Percentiles rank a stretch among this genome's conserved stretches.
Evolutionary conservation across 2,797 vertebrate genomes (phyloP).

Genomic region (Semaprochilodus insignis): DNA sequence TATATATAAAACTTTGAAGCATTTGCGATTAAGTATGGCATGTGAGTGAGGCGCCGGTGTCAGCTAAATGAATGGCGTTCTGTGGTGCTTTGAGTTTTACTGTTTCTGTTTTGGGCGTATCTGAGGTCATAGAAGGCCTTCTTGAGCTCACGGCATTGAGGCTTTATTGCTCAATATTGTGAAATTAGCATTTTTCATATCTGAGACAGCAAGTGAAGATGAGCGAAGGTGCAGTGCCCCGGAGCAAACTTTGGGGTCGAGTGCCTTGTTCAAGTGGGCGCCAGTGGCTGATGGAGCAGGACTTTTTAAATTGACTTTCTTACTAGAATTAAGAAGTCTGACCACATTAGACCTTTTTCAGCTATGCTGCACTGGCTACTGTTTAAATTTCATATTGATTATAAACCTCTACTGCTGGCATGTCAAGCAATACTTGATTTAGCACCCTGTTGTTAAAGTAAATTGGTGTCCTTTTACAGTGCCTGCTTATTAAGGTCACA

Average conservation of each 20-base stretch:
- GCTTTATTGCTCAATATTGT: conserved; percentile 21
- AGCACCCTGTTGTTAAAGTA: background rate
- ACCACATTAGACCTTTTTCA: background rate
- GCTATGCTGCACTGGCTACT: background rate
- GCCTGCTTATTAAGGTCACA: too few species aligned
- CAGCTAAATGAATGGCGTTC: background rate
- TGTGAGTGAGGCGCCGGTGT: too few species aligned
- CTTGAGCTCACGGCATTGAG: background rate
- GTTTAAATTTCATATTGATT: background rate
- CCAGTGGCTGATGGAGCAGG: background rate
- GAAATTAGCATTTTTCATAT: conserved; percentile 32
- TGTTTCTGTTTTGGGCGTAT: background rate
- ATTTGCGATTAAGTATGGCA: too few species aligned
- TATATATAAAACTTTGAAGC: too few species aligned
- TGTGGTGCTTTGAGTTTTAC: background rate
- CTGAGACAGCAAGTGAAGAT: background rate
- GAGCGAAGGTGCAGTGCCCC: conserved; percentile 1
- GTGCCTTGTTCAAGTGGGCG: background rate
- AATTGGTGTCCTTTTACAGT: too few species aligned
- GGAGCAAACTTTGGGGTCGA: background rate
- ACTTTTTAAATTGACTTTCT: background rate
- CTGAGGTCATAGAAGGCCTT: background rate
- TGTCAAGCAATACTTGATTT: background rate
- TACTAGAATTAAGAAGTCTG: background rate
- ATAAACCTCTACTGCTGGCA: background rate